phyloP scores from a whole-genome alignment of 2,113 vertebrate species.

The Myxocyprinus asiaticus region DNA sequence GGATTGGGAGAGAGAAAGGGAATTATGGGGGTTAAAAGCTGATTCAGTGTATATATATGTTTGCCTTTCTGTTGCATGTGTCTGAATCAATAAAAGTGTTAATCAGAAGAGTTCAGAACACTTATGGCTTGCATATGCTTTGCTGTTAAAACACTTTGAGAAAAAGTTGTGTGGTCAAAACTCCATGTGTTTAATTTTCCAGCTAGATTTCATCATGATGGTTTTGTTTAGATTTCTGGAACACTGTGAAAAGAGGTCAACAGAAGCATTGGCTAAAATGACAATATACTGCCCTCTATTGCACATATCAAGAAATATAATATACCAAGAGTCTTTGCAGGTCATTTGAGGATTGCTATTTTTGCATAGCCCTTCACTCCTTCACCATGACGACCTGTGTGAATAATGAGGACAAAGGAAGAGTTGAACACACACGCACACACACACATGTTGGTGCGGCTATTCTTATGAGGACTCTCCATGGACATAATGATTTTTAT shows the following conservation, averaged over 20 bases:
- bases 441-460: too few relatives aligned
- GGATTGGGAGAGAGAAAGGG: too few relatives aligned
- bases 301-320: background rate
- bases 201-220: background rate
- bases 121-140: background rate
- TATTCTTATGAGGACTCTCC: too few relatives aligned
- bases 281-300: slow-evolving; percentile 38
- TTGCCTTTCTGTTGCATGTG: too few relatives aligned
- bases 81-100: too few relatives aligned
- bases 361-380: slow-evolving; percentile 1
- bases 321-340: background rate
- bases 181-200: slow-evolving; percentile 20
- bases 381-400: background rate
- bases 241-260: slow-evolving; percentile 35
- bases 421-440: background rate
- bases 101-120: background rate
- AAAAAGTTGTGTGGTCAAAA: background rate
- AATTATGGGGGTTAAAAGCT: too few relatives aligned
- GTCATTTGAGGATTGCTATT: background rate
- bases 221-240: slow-evolving; percentile 37
- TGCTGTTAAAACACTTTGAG: background rate
- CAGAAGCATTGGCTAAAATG: background rate
- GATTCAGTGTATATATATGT: too few relatives aligned
- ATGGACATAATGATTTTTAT: too few relatives aligned
- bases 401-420: slow-evolving; percentile 1